A percentile compares a stretch with the other conserved stretches of the same genome.
Evolutionary conservation across 1,140 invertebrate genomes (phyloP).

Genomic region (Orussus abietinus): DNA sequence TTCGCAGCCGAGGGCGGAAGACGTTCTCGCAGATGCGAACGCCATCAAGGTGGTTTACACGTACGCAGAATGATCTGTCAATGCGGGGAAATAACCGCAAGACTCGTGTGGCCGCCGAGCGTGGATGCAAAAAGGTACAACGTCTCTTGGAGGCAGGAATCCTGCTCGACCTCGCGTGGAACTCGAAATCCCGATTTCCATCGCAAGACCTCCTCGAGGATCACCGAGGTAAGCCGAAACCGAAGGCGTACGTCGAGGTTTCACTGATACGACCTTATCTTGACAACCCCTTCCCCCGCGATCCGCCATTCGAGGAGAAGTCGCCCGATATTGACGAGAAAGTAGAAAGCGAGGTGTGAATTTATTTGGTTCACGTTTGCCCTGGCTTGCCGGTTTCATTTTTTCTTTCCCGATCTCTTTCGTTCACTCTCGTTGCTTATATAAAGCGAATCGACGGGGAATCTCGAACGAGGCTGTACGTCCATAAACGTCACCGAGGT

Average conservation of each 20-base stretch:
- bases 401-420: too few relatives aligned
- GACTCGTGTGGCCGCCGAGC: conserved; percentile 29
- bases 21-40: conserved; percentile 29
- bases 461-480: too few relatives aligned
- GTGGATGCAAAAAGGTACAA: conserved; percentile 24
- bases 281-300: too few relatives aligned
- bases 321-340: too few relatives aligned
- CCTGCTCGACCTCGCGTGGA: conserved; percentile 16
- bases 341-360: too few relatives aligned
- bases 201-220: conserved; percentile 17
- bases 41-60: conserved; percentile 24
- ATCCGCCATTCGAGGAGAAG: too few relatives aligned
- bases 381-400: too few relatives aligned
- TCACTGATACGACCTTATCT: too few relatives aligned
- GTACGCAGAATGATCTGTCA: conserved; percentile 31
- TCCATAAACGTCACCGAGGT: conserved; percentile 1
- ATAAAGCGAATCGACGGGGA: too few relatives aligned
- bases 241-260: too few relatives aligned
- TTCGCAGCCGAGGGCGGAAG: conserved; percentile 28
- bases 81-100: conserved; percentile 27
- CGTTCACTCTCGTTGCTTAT: too few relatives aligned
- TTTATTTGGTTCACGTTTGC: too few relatives aligned
- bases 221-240: conserved; percentile 23
- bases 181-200: conserved; percentile 2
- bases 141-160: conserved; percentile 28